Evolutionary conservation across 2,888 invertebrate species (phyloP), one percentile per base, ranked within the genome.

Genomic region (Quadriops clusia): DNA sequence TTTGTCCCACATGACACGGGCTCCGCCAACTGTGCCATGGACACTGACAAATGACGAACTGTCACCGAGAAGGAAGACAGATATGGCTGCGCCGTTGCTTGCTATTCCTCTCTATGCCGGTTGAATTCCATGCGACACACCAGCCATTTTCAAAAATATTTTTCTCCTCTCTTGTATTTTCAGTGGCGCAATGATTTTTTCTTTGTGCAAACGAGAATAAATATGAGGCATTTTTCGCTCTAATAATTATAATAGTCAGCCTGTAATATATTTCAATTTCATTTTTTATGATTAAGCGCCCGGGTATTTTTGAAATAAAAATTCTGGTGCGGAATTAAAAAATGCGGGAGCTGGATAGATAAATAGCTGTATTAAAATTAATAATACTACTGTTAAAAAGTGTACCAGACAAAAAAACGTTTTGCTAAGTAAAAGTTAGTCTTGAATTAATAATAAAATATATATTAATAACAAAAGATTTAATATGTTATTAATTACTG

Each of bases 21-120:
- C 54, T 53, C 56, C 56, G 57, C 58, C 60, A 61, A 58, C 61
- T 60, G 61, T 62, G 63, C 57, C 57, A 51, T 45, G 51, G 61
- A 61, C 62, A 60, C 59, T 60, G 63, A 64, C 63, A 63, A 63
- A 64, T 64, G 63, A 64, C 61, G 62, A 57, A 61, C 59, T 62
- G 64, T 63, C 63, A 61, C 56, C 62, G 60, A 55, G 60, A 61
- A 63, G 59, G 61, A 63, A 64, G 63, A 64, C 61, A 60, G 61
- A 64, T 64, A 63, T 61, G 61, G 60, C 60, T 53, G 58, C 58
- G 54, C 52, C 54, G 55, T 46, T 46, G 55, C 53, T 52, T 54
- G n/a, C n/a, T n/a, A n/a, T n/a, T n/a, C 56, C 55, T 53, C 56
- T 57, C 55, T 54, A 54, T 54, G 53, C 53, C 47, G 49, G 49